These are phyloP conservation scores for Caenorhabditis drosophilae DNA, from an alignment of 2,888 invertebrate genomes.

Conservation along the genomic window DNA sequence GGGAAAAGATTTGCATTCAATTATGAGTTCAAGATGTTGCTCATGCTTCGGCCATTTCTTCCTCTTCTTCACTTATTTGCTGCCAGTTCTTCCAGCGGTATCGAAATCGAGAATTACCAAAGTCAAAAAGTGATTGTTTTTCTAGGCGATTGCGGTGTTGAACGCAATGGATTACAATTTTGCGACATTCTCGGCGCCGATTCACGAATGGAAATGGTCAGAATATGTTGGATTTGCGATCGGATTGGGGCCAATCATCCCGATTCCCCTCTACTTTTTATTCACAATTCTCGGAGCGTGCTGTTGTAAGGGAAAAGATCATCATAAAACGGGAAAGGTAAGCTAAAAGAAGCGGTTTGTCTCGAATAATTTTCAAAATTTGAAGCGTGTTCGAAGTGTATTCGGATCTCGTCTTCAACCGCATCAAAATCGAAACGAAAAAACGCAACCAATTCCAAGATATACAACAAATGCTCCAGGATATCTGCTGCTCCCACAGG, in stretches of 20 bases:
- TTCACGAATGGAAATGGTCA: conserved; percentile 60
- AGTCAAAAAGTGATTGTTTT: conserved; percentile 1
- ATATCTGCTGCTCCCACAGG: conserved; percentile 67
- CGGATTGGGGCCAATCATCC: conserved; percentile 65
- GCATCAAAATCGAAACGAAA: conserved; percentile 26
- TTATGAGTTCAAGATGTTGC: conserved; percentile 60
- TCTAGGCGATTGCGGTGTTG: conserved; percentile 58
- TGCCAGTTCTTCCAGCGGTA: conserved; percentile 66
- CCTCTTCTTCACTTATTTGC: conserved; percentile 62
- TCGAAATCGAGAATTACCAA: not conserved
- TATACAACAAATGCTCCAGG: conserved; percentile 65
- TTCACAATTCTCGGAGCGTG: conserved; percentile 56
- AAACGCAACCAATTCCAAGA: conserved; percentile 47
- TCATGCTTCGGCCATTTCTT: conserved; percentile 66
- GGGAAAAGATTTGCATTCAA: conserved; percentile 63
- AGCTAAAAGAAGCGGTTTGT: too few species aligned
- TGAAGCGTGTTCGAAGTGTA: conserved; percentile 60
- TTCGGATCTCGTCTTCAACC: conserved; percentile 61
- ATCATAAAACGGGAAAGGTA: conserved; percentile 29
- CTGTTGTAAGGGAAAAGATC: conserved; percentile 47
- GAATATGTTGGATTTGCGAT: conserved; percentile 63
- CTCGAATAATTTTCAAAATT: too few species aligned
- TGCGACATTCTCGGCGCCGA: conserved; percentile 55
- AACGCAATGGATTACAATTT: conserved; percentile 64
- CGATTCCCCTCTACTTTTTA: conserved; percentile 65